Conservation (phyloP, 2,113 vertebrate species). For the Dolichallabes microphthalmus region DNA sequence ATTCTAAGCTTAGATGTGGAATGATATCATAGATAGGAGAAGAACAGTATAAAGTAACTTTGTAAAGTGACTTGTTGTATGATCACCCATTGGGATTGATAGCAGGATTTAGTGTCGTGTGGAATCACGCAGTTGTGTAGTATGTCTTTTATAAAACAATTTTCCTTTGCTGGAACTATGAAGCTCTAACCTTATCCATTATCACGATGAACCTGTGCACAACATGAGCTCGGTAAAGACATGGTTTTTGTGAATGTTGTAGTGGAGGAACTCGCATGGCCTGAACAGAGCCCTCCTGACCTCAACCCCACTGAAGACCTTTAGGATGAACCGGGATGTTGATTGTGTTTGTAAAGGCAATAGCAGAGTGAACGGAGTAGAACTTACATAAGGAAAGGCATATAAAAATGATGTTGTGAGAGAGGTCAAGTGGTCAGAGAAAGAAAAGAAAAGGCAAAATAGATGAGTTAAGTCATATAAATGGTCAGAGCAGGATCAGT, state of each 20-base stretch:
- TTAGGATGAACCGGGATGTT: neutral
- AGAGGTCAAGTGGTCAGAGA: no score
- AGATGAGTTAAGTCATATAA: neutral
- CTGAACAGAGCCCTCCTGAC: neutral
- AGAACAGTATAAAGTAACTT: neutral
- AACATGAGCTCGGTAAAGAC: neutral
- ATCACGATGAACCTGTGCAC: neutral
- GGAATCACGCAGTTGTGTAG: neutral
- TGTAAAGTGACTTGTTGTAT: no score
- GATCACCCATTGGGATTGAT: neutral
- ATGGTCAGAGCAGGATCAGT: neutral
- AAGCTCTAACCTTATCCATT: neutral
- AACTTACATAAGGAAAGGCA: neutral
- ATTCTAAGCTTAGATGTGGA: neutral
- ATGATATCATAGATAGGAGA: neutral
- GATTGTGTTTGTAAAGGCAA: neutral
- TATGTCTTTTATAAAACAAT: neutral
- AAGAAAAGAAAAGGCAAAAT: neutral
- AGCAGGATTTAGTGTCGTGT: neutral
- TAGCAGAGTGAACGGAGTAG: neutral
- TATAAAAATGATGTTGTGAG: neutral
- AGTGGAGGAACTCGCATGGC: neutral
- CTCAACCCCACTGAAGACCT: neutral
- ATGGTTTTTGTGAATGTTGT: neutral
- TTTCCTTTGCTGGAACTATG: neutral